Percentiles rank a stretch among this genome's conserved stretches.
These are phyloP conservation scores for Cephalopachus bancanus DNA, from an alignment of 2,797 vertebrate species.

Conservation along the genomic window DNA sequence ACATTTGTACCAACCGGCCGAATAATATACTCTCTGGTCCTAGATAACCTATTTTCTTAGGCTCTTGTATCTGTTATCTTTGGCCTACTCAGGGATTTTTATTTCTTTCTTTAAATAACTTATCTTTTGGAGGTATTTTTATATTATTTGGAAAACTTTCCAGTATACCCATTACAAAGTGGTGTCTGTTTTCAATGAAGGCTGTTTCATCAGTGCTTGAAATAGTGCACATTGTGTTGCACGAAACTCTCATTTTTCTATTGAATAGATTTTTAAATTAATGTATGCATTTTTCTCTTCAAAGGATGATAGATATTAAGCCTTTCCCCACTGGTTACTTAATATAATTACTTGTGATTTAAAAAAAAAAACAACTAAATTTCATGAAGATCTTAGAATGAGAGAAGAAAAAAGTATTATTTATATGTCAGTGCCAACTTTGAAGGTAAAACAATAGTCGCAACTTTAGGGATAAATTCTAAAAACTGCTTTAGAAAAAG, in stretches of 20 bases:
- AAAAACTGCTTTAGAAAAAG: conserved; percentile 73
- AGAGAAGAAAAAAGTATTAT: conserved; percentile 71
- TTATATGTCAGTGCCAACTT: conserved; percentile 75
- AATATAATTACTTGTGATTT: conserved; percentile 69
- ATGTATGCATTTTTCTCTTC: conserved; percentile 52
- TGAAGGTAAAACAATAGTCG: conserved; percentile 77
- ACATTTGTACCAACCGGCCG: conserved; percentile 47
- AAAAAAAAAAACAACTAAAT: conserved; percentile 14
- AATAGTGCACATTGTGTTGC: conserved; percentile 62
- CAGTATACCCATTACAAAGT: conserved; percentile 77
- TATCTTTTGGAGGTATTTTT: conserved; percentile 89
- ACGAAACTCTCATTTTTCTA: conserved; percentile 80
- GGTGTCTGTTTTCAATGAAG: conserved; percentile 80
- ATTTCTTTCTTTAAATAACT: conserved; percentile 90
- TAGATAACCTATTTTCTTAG: conserved; percentile 86
- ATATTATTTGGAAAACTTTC: conserved; percentile 89
- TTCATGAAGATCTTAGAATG: conserved; percentile 74
- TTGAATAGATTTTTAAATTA: conserved; percentile 68
- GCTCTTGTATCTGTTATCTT: conserved; percentile 88
- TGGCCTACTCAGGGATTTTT: conserved; percentile 92
- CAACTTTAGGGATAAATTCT: conserved; percentile 65
- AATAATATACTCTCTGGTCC: conserved; percentile 62
- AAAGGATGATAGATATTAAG: conserved; percentile 60
- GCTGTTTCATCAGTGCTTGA: conserved; percentile 78
- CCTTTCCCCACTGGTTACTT: conserved; percentile 73